phyloP scores from a whole-genome alignment of 2,888 invertebrate species.

The Ennomos fuscantarius region DNA sequence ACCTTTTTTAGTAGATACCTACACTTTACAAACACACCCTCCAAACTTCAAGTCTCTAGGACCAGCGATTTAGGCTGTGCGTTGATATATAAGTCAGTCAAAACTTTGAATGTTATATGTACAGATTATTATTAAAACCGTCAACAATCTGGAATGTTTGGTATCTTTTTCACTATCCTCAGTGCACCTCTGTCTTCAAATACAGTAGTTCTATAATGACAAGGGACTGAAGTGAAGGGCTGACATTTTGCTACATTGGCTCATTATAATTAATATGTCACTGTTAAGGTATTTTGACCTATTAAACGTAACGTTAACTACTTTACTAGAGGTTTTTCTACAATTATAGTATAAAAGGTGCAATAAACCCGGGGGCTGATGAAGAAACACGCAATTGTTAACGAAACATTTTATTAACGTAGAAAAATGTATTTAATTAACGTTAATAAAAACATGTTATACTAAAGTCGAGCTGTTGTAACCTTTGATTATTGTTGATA shows the following conservation, averaged over 20 bases:
- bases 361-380: constrained; percentile 16
- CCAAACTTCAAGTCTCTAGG: too few species aligned
- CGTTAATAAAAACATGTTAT: too few species aligned
- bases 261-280: constrained; percentile 3
- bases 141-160: too few species aligned
- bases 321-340: constrained; percentile 17
- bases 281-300: constrained; percentile 20
- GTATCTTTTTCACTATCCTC: not conserved
- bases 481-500: too few species aligned
- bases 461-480: too few species aligned
- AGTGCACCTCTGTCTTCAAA: constrained; percentile 1
- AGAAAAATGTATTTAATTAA: not conserved
- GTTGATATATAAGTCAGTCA: too few species aligned
- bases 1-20: too few species aligned
- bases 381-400: constrained; percentile 14
- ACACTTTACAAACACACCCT: too few species aligned
- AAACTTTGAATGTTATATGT: too few species aligned
- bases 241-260: constrained; percentile 33
- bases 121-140: too few species aligned
- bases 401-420: not conserved
- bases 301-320: constrained; percentile 10
- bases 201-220: constrained; percentile 7
- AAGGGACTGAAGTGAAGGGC: constrained; percentile 30
- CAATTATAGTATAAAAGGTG: constrained; percentile 22
- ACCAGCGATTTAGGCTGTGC: too few species aligned